phyloP scores from a whole-genome alignment of 2,888 invertebrate genomes.

The Chalcis sispes region DNA sequence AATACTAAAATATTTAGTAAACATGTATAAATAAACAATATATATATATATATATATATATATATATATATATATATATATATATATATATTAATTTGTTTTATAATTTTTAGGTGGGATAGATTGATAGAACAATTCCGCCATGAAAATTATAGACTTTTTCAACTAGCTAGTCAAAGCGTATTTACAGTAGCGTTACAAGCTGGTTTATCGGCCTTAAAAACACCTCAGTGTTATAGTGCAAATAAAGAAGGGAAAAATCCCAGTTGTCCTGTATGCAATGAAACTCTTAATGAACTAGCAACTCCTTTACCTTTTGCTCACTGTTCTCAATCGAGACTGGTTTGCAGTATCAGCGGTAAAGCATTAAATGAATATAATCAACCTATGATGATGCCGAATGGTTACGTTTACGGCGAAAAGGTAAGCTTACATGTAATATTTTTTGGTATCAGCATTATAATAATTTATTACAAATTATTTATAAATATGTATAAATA shows the following conservation, averaged over 20 bases:
- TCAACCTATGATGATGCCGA: slow-evolving; percentile 98
- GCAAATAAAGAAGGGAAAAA: slow-evolving; percentile 82
- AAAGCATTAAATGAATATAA: slow-evolving; percentile 97
- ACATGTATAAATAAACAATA: neutral
- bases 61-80: neutral
- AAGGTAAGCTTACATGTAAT: slow-evolving; percentile 78
- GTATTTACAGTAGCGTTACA: slow-evolving; percentile 94
- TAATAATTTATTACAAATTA: slow-evolving; percentile 7
- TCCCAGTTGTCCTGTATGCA: slow-evolving; percentile 95
- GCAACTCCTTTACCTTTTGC: slow-evolving; percentile 94
- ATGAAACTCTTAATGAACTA: slow-evolving; percentile 89
- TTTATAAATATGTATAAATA: neutral
- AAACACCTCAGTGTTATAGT: slow-evolving; percentile 85
- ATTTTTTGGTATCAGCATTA: too few relatives aligned
- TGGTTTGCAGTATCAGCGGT: slow-evolving; percentile 94
- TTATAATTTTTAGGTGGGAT: slow-evolving; percentile 82
- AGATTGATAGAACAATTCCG: slow-evolving; percentile 93
- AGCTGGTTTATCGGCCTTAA: slow-evolving; percentile 95
- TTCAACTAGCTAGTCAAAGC: slow-evolving; percentile 93
- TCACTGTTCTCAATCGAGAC: slow-evolving; percentile 96
- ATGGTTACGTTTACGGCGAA: slow-evolving; percentile 97
- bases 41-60: neutral
- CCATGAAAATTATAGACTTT: slow-evolving; percentile 94
- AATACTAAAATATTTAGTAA: neutral
- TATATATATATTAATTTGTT: neutral